Evolutionary conservation across 92 coral and sea anemone species (phyloP).

Genomic region (Isaurus tuberculatus): DNA sequence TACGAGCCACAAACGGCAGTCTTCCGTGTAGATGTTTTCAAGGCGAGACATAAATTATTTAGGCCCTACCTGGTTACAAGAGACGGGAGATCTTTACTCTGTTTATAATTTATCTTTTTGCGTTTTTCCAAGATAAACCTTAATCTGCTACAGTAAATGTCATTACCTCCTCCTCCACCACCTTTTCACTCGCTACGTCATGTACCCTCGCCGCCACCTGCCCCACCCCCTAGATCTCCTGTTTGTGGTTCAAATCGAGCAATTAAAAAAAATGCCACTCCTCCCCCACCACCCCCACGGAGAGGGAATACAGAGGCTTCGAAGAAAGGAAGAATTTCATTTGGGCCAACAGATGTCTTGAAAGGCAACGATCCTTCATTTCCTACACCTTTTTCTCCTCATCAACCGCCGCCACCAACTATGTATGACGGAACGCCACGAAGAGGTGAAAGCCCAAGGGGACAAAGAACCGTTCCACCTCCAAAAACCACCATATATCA

Average conservation of each 20-base stretch:
- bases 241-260: background rate
- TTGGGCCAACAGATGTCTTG: background rate
- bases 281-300: conserved; percentile 7
- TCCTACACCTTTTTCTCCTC: background rate
- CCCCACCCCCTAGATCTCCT: background rate
- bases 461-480: no score
- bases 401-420: background rate
- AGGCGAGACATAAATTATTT: no score
- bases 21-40: no score
- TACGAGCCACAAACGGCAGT: no score
- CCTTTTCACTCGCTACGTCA: background rate
- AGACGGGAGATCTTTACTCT: no score
- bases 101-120: no score
- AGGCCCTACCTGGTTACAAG: no score
- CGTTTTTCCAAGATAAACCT: no score
- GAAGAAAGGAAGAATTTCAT: no score
- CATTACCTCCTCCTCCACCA: background rate
- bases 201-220: background rate
- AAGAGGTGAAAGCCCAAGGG: background rate
- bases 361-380: background rate
- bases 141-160: no score
- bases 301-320: no score
- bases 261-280: background rate
- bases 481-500: no score
- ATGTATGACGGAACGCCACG: background rate